Evolutionary conservation across 2,113 vertebrate species (phyloP).

Genomic region (Pao palembangensis): DNA sequence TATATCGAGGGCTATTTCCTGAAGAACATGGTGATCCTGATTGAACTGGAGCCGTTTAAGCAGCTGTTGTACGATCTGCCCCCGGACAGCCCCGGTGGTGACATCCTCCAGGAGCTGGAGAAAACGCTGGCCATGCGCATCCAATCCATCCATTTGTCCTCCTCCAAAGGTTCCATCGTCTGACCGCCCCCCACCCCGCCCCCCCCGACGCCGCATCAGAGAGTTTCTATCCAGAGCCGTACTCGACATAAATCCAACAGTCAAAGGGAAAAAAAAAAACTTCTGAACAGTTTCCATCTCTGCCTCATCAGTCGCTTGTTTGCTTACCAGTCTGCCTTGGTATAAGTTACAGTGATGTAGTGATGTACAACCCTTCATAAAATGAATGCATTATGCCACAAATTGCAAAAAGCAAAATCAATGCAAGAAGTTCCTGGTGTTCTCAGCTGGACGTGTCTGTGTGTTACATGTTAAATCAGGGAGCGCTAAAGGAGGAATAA

Average conservation of each 20-base stretch:
- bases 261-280: too few species aligned
- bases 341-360: conserved; percentile 21
- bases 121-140: conserved; percentile 90
- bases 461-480: conserved; percentile 17
- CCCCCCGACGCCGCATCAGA: not conserved
- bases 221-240: not conserved
- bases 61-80: conserved; percentile 91
- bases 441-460: not conserved
- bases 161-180: conserved; percentile 95
- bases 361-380: conserved; percentile 19
- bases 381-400: conserved; percentile 29
- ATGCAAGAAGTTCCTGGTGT: conserved; percentile 13
- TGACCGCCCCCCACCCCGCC: conserved; percentile 63
- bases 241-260: not conserved
- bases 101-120: conserved; percentile 91
- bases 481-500: too few species aligned
- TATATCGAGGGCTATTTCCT: conserved; percentile 97
- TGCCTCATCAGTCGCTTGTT: not conserved
- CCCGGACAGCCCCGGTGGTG: conserved; percentile 80
- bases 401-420: conserved; percentile 43
- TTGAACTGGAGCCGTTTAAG: conserved; percentile 95
- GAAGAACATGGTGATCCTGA: conserved; percentile 97
- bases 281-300: conserved; percentile 7
- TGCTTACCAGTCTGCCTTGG: conserved; percentile 31
- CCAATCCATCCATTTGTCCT: conserved; percentile 97